A percentile compares a stretch with the other conserved stretches of the same genome.
phyloP scores from a whole-genome alignment of 2,888 invertebrate species.

The Acleris literana region DNA sequence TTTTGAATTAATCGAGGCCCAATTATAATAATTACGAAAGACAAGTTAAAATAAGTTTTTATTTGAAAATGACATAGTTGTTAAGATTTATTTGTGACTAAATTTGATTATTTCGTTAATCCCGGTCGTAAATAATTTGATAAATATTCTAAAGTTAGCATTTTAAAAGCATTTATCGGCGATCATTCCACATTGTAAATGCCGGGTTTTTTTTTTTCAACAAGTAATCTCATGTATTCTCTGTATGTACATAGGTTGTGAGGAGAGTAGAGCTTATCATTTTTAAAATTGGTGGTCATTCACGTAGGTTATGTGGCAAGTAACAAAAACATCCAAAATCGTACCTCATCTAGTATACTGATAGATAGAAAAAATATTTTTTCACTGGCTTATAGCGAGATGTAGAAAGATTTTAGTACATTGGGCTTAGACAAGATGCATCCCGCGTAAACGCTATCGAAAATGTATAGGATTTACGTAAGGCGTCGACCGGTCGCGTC shows the following conservation, averaged over 20 bases:
- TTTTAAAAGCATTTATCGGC: constrained; percentile 55
- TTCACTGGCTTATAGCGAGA: constrained; percentile 54
- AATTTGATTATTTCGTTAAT: constrained; percentile 8
- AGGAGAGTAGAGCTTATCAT: constrained; percentile 60
- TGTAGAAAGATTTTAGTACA: constrained; percentile 36
- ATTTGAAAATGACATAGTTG: constrained; percentile 29
- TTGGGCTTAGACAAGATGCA: no score
- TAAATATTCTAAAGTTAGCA: constrained; percentile 37
- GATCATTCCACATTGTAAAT: constrained; percentile 56
- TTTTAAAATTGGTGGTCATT: constrained; percentile 37
- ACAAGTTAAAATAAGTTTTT: constrained; percentile 38
- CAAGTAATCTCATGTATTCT: constrained; percentile 71
- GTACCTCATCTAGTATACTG: constrained; percentile 60
- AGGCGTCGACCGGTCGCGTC: no score
- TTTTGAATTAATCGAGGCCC: constrained; percentile 19
- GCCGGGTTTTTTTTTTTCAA: constrained; percentile 64
- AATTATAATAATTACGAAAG: constrained; percentile 22
- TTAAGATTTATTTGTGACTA: constrained; percentile 23
- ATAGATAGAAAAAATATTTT: constrained; percentile 58
- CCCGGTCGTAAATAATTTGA: constrained; percentile 37
- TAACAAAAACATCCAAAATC: constrained; percentile 53
- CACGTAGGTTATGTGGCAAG: constrained; percentile 39
- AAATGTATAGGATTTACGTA: no score
- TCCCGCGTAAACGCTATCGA: no score
- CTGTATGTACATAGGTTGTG: constrained; percentile 60